phyloP scores from a whole-genome alignment of 2,888 invertebrate species.

The Ichneumoninae sp. region DNA sequence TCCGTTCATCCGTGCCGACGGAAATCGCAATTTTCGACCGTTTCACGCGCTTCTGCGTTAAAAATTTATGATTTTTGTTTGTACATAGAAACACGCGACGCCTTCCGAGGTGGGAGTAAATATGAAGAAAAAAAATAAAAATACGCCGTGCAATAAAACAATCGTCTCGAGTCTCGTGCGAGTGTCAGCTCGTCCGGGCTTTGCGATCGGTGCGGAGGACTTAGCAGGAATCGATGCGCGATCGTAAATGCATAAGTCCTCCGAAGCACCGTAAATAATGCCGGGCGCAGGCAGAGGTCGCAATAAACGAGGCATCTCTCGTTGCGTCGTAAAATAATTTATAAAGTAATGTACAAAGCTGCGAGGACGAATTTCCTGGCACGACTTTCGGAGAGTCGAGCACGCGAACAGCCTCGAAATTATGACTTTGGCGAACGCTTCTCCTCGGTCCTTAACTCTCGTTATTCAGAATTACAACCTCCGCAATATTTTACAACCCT shows the following conservation, averaged over 20 bases:
- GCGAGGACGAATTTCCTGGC: constrained; percentile 33
- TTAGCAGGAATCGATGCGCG: constrained; percentile 26
- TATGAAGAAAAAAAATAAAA: not conserved
- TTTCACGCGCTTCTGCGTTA: not conserved
- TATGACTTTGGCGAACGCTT: constrained; percentile 42
- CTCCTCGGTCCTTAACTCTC: not conserved
- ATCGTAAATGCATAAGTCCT: constrained; percentile 55
- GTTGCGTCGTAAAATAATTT: constrained; percentile 68
- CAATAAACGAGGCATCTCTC: constrained; percentile 57
- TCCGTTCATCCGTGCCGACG: not conserved
- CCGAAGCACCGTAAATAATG: constrained; percentile 49
- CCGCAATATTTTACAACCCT: constrained; percentile 55
- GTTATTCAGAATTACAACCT: constrained; percentile 58
- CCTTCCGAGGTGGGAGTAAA: not conserved
- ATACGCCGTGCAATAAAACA: constrained; percentile 44
- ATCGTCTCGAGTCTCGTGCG: constrained; percentile 35
- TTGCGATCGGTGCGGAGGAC: constrained; percentile 70
- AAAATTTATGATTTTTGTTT: not conserved
- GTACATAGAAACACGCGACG: not conserved
- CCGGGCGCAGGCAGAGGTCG: constrained; percentile 17
- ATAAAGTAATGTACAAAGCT: constrained; percentile 54
- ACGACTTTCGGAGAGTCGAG: not conserved
- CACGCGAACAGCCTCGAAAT: constrained; percentile 59
- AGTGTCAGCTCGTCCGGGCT: constrained; percentile 81
- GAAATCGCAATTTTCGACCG: not conserved